phyloP scores from a whole-genome alignment of 1,140 invertebrate species.

The Cylas formicarius region DNA sequence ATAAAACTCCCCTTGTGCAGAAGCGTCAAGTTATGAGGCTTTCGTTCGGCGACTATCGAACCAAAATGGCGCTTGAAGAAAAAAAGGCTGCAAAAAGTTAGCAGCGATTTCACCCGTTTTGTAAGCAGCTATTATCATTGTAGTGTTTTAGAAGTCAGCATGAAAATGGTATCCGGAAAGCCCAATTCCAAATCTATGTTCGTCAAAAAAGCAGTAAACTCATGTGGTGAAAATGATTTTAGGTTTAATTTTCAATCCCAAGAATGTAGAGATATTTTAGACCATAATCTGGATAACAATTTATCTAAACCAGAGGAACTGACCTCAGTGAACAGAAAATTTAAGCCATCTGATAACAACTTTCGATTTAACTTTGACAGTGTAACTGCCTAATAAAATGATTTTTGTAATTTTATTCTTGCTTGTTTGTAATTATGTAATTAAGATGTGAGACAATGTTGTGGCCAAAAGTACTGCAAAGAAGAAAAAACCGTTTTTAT shows the following conservation, averaged over 20 bases:
- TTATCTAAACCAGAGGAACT: constrained; percentile 6
- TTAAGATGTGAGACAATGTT: too few relatives aligned
- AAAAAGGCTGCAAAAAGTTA: constrained; percentile 51
- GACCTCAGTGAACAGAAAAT: constrained; percentile 9
- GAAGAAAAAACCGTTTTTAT: too few relatives aligned
- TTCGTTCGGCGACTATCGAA: constrained; percentile 64
- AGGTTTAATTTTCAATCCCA: constrained; percentile 42
- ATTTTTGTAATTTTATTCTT: neutral
- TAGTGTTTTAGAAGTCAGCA: constrained; percentile 36
- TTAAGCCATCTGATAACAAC: constrained; percentile 34
- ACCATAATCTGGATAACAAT: constrained; percentile 6
- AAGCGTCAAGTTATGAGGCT: constrained; percentile 67
- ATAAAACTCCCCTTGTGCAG: constrained; percentile 55
- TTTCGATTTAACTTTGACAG: constrained; percentile 52
- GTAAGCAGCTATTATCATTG: constrained; percentile 6
- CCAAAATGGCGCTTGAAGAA: constrained; percentile 66
- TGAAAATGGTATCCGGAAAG: constrained; percentile 38
- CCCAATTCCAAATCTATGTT: constrained; percentile 49
- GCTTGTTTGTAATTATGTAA: too few relatives aligned
- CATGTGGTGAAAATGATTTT: constrained; percentile 36
- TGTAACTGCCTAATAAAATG: constrained; percentile 3
- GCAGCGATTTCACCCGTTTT: constrained; percentile 9
- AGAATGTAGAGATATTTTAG: neutral
- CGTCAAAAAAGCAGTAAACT: constrained; percentile 45
- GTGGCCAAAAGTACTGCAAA: too few relatives aligned